Evolutionary conservation across 2,797 vertebrate species (phyloP).

Genomic region (Carduelis carduelis): DNA sequence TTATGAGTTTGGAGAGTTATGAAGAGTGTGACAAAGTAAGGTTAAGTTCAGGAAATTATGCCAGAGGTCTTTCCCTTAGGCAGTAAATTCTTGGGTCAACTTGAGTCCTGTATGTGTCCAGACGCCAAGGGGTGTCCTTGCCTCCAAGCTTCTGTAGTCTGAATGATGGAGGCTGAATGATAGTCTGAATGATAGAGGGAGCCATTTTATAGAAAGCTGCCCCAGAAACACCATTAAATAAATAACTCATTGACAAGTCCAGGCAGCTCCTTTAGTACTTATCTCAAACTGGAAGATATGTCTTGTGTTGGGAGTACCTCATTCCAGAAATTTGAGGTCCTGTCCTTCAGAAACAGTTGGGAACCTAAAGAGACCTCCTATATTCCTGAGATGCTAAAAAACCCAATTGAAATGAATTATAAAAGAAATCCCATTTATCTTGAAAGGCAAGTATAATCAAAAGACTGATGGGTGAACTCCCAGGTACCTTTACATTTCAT

Average conservation of each 20-base stretch:
- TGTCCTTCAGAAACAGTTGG: background rate
- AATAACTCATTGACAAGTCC: background rate
- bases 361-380: background rate
- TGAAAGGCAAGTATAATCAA: slow-evolving; percentile 13
- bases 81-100: background rate
- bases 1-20: background rate
- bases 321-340: background rate
- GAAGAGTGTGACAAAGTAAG: background rate
- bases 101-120: background rate
- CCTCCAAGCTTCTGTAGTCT: background rate
- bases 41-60: background rate
- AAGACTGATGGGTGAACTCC: slow-evolving; percentile 47
- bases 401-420: background rate
- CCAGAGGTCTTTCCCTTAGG: background rate
- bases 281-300: background rate
- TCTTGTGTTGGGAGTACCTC: background rate
- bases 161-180: background rate
- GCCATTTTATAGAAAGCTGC: background rate
- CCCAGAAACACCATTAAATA: background rate
- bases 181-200: background rate
- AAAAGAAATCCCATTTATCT: slow-evolving; percentile 10
- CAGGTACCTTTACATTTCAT: slow-evolving; percentile 52
- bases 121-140: background rate
- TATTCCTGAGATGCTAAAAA: background rate
- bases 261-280: background rate